Evolutionary conservation across 2,888 invertebrate genomes (phyloP).

Genomic region (Acleris literana): DNA sequence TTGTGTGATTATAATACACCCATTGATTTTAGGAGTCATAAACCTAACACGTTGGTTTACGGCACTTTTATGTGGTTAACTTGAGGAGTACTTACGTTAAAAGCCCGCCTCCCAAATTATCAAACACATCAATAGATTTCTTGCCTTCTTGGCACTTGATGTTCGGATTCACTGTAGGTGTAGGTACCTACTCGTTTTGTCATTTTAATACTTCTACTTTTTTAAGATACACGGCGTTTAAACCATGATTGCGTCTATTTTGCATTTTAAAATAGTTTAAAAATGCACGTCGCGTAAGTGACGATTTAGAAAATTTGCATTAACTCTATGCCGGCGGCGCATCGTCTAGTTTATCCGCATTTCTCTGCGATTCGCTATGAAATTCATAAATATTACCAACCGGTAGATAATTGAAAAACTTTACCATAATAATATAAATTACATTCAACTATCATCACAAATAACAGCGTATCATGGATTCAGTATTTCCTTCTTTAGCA

Average conservation of each 20-base stretch:
- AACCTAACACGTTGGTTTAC: no score
- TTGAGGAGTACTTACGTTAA: no score
- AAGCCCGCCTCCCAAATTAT: no score
- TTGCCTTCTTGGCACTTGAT: no score
- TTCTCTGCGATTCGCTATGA: slow-evolving; percentile 17
- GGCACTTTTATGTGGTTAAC: slow-evolving; percentile 2
- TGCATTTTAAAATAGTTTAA: background rate
- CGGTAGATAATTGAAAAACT: slow-evolving; percentile 36
- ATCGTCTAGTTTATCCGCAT: slow-evolving; percentile 18
- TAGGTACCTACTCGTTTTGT: no score
- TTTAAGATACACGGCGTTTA: no score
- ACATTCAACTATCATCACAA: slow-evolving; percentile 30
- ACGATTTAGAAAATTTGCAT: slow-evolving; percentile 21
- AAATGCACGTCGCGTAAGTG: slow-evolving; percentile 20
- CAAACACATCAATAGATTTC: no score
- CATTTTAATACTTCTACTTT: no score
- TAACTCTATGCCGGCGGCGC: slow-evolving; percentile 15
- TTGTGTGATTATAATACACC: background rate
- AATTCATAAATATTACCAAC: slow-evolving; percentile 35
- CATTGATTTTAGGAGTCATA: no score
- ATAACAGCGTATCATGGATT: slow-evolving; percentile 31
- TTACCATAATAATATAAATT: slow-evolving; percentile 32
- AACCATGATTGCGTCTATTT: no score
- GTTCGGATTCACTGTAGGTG: no score
- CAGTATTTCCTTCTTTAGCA: slow-evolving; percentile 46